Evolutionary conservation across 2,888 invertebrate species (phyloP), one percentile per base, ranked within the genome.

Genomic region (Noctua janthina): DNA sequence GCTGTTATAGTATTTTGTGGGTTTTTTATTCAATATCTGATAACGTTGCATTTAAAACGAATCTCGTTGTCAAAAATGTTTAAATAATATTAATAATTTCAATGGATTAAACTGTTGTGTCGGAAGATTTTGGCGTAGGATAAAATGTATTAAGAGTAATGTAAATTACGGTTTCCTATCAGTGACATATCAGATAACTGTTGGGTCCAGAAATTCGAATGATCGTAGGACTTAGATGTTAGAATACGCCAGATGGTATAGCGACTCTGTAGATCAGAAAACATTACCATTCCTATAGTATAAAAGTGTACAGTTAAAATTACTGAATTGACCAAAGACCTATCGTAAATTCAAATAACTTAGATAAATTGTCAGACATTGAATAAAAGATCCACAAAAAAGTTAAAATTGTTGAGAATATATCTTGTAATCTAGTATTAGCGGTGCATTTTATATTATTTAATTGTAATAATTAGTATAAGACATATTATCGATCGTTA

Each of bases 371-470:
- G 8, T 84, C 79, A 81, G 79, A 76, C 77, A 79, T 87, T 88
- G 88, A 89, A 88, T 89, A 88, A 90, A 91, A 92, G 46, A 91
- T 88, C 90, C 91, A 90, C 87, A 85, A 83, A 87, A 89, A 84
- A 75, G 73, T 75, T 83, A 84, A 79, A 86, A 90, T 94, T 94
- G 94, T 95, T 95, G 90, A 93, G 88, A 93, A 88, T 92, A 90
- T 92, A 92, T 92, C 91, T 91, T 93, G 89, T 93, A 94, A 92
- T 87, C 90, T 94, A 94, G 95, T 95, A 94, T 95, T 95, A 95
- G 94, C 82, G 92, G 93, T 94, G 96, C 96, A 96, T 96, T 96
- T 95, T 95, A 95, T 93, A 92, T 92, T 87, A 89, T 87, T 85
- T 88, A 88, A 88, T 88, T 84, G 82, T 88, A 87, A 88, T 84